Evolutionary conservation across 30 jellyfish, hydroid and myxozoan species (phyloP), one percentile per base, ranked within the genome.

Genomic region (Turritopsis dohrnii): DNA sequence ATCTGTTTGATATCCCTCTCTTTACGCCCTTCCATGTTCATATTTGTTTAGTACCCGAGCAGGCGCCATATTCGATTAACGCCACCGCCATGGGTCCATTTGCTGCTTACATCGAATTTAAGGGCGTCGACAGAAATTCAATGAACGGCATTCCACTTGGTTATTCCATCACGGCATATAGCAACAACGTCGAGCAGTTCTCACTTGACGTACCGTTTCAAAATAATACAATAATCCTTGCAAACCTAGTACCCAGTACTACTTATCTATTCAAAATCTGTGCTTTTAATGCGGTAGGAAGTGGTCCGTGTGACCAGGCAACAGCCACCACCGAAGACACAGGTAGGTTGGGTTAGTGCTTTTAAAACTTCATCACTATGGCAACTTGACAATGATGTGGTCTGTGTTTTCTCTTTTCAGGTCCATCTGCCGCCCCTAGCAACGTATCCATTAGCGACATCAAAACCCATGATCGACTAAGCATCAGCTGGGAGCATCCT

Each of bases 121-220:
- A 52, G 18, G 87, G 87, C 52, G 88, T 88, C 30, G 90, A 93
- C 8, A 29, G 72, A 7, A 21, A 28, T n/a, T 29, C 85, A 60
- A 72, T 87, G 95, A 90, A 86, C 82, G 97, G 96, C n/a, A 27
- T 76, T 19, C 81, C 94, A 0, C 27, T 13, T 16, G 97, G 97
- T 1, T 90, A 90, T 69, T 75, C 52, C 74, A 71, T 90, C 71
- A 60, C 72, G 52, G 65, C 54, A 16, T 54, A 75, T 8, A 75
- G 21, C 3, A 80, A 28, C 52, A 71, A 76, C 54, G 52, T 65
- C 16, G 22, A 52, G 75, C 27, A 81, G 52, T 28, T 30, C 19
- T 5, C 71, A 21, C 5, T 66, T 5, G 75, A 69, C 52, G 86
- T 81, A 0, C 31, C 53, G n/a, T 84, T 82, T 24, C 71, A 72